Conservation (phyloP, 2,888 invertebrate genomes). For the Drosophila trichaetosa region DNA sequence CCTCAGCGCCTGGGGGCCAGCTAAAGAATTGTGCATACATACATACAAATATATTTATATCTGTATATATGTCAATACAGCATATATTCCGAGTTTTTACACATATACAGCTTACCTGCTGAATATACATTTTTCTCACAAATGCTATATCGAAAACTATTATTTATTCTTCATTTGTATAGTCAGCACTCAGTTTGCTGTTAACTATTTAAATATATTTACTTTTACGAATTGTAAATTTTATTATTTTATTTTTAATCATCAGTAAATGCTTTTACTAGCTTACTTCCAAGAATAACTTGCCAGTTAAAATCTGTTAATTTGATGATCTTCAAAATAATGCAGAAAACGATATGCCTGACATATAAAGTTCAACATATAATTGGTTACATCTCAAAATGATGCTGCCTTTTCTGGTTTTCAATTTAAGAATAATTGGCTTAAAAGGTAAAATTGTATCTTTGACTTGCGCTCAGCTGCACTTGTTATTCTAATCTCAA, state of each 20-base stretch:
- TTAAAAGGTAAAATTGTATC: neutral
- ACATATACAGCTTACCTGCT: neutral
- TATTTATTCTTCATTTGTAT: neutral
- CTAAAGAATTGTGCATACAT: neutral
- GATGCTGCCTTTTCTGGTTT: neutral
- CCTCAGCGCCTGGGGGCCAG: neutral
- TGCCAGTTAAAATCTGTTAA: neutral
- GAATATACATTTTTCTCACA: neutral
- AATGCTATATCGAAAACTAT: neutral
- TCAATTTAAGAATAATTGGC: neutral
- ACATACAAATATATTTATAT: neutral
- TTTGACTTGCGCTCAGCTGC: conserved; percentile 13
- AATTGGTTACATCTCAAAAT: neutral
- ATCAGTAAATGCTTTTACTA: neutral
- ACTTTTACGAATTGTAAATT: neutral
- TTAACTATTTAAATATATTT: neutral
- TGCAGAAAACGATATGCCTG: neutral
- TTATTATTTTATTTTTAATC: neutral
- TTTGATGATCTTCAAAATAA: neutral
- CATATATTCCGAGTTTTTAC: neutral
- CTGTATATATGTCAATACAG: neutral
- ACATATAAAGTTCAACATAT: neutral
- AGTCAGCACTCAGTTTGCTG: neutral
- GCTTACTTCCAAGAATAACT: neutral
- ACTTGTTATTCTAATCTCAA: conserved; percentile 17